Percentiles rank a stretch among this genome's conserved stretches.
Conservation (phyloP, 2,113 vertebrate species). For the Vidua chalybeata region DNA sequence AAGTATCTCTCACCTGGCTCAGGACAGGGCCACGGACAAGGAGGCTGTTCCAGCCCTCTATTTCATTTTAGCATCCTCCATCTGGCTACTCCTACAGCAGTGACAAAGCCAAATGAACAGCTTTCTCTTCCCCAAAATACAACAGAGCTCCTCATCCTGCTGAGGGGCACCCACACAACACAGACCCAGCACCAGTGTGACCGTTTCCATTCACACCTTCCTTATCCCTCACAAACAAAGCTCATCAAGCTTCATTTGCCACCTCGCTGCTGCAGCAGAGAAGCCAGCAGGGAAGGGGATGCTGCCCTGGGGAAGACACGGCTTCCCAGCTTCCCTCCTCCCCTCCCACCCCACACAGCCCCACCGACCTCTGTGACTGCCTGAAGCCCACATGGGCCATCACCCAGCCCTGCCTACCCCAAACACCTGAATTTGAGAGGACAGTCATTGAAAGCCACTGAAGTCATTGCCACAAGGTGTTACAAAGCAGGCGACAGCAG, state of each 20-base stretch:
- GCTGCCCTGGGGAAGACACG: fast-evolving
- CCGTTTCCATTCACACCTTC: fast-evolving
- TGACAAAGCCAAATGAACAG: neutral
- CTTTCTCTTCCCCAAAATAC: neutral
- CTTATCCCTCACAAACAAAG: fast-evolving
- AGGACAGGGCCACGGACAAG: neutral
- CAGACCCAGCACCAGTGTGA: fast-evolving
- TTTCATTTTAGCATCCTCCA: neutral
- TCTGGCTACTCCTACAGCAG: neutral
- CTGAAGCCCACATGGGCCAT: neutral
- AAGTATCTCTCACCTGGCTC: neutral
- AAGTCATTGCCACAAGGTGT: neutral
- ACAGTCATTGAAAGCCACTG: neutral
- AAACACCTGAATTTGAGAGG: neutral
- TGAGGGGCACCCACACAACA: neutral
- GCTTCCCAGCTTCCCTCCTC: neutral
- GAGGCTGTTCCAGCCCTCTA: neutral
- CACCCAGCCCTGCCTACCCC: neutral
- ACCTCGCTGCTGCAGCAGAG: neutral
- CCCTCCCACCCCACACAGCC: neutral
- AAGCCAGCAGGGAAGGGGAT: neutral
- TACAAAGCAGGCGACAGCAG: neutral
- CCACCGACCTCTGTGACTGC: fast-evolving
- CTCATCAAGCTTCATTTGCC: neutral
- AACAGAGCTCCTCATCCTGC: neutral